phyloP scores from a whole-genome alignment of 2,797 vertebrate species.

The Sylvilagus floridanus region DNA sequence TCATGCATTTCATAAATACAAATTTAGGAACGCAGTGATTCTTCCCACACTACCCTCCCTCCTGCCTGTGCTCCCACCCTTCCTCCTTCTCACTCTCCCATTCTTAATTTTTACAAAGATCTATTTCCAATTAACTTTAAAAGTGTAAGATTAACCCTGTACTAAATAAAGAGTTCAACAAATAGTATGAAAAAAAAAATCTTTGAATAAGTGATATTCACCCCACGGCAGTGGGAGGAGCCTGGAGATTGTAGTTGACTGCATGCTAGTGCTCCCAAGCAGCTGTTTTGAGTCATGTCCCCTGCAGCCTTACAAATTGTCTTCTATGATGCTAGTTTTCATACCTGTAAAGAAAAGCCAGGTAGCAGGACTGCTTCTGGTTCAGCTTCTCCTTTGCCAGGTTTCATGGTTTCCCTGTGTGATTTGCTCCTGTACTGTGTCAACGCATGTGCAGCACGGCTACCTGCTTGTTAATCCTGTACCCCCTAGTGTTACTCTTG shows the following conservation, averaged over 20 bases:
- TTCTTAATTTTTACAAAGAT: too few species aligned
- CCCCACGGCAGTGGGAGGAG: rapidly evolving
- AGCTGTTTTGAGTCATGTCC: not conserved
- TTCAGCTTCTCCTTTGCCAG: not conserved
- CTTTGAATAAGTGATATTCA: not conserved
- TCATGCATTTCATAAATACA: too few species aligned
- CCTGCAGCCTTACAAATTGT: not conserved
- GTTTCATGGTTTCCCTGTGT: not conserved
- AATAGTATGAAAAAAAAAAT: too few species aligned
- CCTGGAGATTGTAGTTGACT: not conserved
- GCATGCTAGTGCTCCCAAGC: not conserved
- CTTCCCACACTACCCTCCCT: too few species aligned
- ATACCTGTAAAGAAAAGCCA: not conserved
- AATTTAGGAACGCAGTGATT: too few species aligned
- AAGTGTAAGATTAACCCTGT: too few species aligned
- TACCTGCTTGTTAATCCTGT: not conserved
- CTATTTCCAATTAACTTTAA: too few species aligned
- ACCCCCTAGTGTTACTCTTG: not conserved
- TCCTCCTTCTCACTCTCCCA: too few species aligned
- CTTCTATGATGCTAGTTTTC: not conserved
- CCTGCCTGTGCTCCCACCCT: too few species aligned
- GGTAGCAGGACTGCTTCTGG: not conserved
- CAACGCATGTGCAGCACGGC: not conserved
- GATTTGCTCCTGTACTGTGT: not conserved
- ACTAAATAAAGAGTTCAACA: too few species aligned